Evolutionary conservation across 2,888 invertebrate genomes (phyloP), one percentile per base, ranked within the genome.

Genomic region (Zaprionus obscuricornis): DNA sequence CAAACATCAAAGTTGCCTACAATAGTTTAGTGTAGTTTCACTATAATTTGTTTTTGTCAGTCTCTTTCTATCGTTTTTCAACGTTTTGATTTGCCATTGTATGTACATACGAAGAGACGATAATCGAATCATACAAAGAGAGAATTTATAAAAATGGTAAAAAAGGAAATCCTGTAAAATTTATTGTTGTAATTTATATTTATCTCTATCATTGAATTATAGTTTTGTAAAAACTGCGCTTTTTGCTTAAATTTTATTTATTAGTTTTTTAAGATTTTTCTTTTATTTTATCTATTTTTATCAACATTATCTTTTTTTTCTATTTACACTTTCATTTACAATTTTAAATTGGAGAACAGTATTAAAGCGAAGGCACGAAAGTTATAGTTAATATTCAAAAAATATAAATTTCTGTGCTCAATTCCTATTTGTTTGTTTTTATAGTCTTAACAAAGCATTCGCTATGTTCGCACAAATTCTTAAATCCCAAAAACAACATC

Each of bases 341-440:
- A 81, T 79, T 79, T 59, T 45, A 79, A 79, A 78, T 79, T 79
- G 78, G 82, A 82, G 75, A 79, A 78, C 82, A 79, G 78, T 79
- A 79, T 79, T 79, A 79, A 78, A 60, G 75, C 82, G 79, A 39
- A 59, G 68, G 66, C 65, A 54, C 62, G 52, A 64, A 57, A 55
- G 51, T 66, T 69, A 74, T 56, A 54, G 45, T 51, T 40, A 46
- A 63, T 62, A 65, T 74, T 60, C 55, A 55, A n/a, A n/a, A n/a
- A 70, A 65, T 69, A 71, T 64, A 58, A 49, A 64, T 57, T 60
- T 71, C 64, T 63, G 77, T 60, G 74, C 74, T 65, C 65, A 66
- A 79, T 77, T 77, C 79, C 79, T 79, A 76, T 76, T 75, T 60
- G 65, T 75, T 79, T 70, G 58, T 68, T 55, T 55, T 42, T 49